These are phyloP conservation scores for Sinocyclocheilus anophthalmus DNA, from an alignment of 2,113 vertebrate species.

Conservation along the genomic window DNA sequence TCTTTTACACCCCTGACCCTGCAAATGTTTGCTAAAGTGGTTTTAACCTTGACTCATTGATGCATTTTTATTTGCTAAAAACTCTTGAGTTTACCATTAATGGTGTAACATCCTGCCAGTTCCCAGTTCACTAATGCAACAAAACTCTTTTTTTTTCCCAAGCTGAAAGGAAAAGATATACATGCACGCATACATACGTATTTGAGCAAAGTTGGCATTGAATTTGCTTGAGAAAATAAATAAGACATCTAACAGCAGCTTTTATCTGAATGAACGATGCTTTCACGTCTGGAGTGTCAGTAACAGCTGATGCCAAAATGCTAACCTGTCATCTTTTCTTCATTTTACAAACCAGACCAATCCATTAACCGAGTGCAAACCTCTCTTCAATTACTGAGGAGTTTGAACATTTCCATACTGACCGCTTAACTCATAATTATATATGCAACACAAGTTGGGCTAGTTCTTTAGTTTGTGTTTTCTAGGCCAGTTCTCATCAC, in stretches of 20 bases:
- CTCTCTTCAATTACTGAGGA: neutral
- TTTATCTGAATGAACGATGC: too few species aligned
- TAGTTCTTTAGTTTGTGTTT: neutral
- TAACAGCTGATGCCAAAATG: neutral
- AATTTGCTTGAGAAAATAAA: too few species aligned
- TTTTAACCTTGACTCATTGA: neutral
- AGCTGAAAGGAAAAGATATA: too few species aligned
- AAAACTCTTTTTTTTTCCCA: too few species aligned
- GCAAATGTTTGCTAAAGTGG: neutral
- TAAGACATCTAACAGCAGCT: too few species aligned
- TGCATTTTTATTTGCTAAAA: neutral
- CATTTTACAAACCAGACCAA: neutral
- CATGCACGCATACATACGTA: too few species aligned
- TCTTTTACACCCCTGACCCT: neutral
- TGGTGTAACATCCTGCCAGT: neutral
- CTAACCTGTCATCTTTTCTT: neutral
- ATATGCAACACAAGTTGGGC: neutral
- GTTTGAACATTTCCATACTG: neutral
- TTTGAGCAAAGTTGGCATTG: too few species aligned
- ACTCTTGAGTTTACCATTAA: neutral
- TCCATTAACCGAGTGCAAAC: neutral
- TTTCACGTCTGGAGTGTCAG: neutral
- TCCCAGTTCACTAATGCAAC: too few species aligned
- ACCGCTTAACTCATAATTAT: neutral
- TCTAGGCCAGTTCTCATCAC: slow-evolving; percentile 26